Evolutionary conservation across 2,888 invertebrate genomes (phyloP), one percentile per base, ranked within the genome.

Genomic region (Malacosoma neustria): DNA sequence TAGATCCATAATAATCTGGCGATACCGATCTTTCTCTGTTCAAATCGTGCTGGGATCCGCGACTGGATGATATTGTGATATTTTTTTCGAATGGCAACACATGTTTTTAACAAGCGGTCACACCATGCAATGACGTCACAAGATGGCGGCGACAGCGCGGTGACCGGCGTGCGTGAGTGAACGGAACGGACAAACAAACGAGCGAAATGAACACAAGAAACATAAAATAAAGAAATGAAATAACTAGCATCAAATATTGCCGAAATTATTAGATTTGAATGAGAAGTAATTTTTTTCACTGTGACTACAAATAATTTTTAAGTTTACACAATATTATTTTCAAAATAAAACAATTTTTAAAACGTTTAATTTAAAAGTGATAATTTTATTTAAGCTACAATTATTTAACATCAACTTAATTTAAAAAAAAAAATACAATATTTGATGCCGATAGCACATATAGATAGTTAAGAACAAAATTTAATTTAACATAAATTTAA

Each of bases 41-140:
- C 56, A 92, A 87, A 73, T 92, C 92, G 87, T 92, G 91, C 82
- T 91, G 91, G 49, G 92, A 92, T 60, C 92, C 92, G 68, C 91
- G 91, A 64, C 92, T 92, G 73, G 45, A 37, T 38, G 31, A 11
- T 31, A 11, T 35, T 45, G 34, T 33, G 45, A 40, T 42, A 44
- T 44, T 42, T 47, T 41, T 61, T 43, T 45, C 39, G 46, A 39
- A 50, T 58, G 54, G 55, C 57, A 59, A 59, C 54, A 62, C 45
- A 56, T 36, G n/a, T 47, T 43, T 41, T 45, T 38, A 43, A 38
- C 43, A 57, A 62, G 57, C 61, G 48, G 59, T 37, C 53, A 72
- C 66, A 72, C 69, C 79, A 77, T 82, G 81, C 82, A 74, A 71
- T 72, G 72, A 81, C 80, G 72, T 72, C 79, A 81, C 72, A 76